Conservation (phyloP, 2,113 vertebrate species). For the Aldabrachelys gigantea region DNA sequence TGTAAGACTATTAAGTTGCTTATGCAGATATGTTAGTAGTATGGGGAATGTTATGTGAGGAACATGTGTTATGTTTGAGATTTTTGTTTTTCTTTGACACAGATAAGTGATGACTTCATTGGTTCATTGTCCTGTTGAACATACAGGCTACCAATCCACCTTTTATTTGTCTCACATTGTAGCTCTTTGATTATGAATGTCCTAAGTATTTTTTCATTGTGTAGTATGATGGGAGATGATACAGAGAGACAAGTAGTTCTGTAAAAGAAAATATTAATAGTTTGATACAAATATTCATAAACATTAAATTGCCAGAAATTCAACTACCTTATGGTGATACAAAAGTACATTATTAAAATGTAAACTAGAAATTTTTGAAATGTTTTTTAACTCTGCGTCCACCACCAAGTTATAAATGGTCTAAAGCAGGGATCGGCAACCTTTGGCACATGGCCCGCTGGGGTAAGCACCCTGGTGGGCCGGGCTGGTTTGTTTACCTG, state of each 20-base stretch:
- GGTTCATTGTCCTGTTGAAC: not conserved
- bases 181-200: not conserved
- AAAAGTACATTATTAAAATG: not conserved
- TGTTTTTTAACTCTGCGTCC: not conserved
- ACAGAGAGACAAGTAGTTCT: not conserved
- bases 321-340: not conserved
- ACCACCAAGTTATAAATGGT: not conserved
- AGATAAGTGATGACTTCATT: too few species aligned
- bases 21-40: not conserved
- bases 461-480: too few species aligned
- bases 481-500: too few species aligned
- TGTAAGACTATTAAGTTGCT: not conserved
- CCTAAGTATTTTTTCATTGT: not conserved
- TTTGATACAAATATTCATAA: not conserved
- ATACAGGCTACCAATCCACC: not conserved
- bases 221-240: not conserved
- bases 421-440: not conserved
- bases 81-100: too few species aligned
- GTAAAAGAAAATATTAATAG: not conserved
- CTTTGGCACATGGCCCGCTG: too few species aligned
- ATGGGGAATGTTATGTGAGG: too few species aligned
- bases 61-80: too few species aligned
- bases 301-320: not conserved
- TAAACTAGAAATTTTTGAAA: not conserved
- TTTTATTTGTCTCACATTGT: not conserved